Conservation (phyloP, 1,140 invertebrate genomes). For the Drusus annulatus region DNA sequence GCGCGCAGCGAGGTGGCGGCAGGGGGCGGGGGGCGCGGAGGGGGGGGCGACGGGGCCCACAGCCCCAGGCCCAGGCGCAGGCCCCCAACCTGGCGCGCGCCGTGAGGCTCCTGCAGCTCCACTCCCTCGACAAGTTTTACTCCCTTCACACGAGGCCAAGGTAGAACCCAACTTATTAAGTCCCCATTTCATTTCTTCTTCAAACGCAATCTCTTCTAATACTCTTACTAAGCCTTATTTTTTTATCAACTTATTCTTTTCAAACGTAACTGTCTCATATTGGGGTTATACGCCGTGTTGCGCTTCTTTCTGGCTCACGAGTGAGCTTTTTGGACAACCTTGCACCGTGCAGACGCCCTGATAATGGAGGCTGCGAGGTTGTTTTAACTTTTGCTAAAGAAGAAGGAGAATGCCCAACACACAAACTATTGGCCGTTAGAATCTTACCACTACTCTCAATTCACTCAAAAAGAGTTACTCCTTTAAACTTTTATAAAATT, state of each 20-base stretch:
- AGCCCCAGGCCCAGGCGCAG: neutral
- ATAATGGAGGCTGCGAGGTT: too few species aligned
- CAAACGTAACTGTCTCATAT: neutral
- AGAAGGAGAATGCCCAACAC: too few species aligned
- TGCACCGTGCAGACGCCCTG: too few species aligned
- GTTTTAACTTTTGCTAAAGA: too few species aligned
- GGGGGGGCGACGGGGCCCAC: constrained; percentile 59
- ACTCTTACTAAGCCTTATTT: neutral
- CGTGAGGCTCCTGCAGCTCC: constrained; percentile 68
- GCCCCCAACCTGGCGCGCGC: constrained; percentile 59
- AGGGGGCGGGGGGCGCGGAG: constrained; percentile 59
- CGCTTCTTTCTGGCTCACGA: neutral
- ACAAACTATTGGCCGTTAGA: too few species aligned
- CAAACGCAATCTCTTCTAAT: neutral
- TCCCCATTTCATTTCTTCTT: neutral
- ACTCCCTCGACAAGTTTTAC: constrained; percentile 70
- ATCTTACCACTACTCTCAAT: too few species aligned
- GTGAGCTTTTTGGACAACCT: too few species aligned
- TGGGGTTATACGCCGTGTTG: neutral
- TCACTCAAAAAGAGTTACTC: too few species aligned
- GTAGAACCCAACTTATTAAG: constrained; percentile 61
- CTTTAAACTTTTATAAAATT: too few species aligned
- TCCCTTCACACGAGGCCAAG: constrained; percentile 71
- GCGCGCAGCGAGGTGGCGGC: constrained; percentile 67
- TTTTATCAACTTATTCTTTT: neutral